Percentiles rank a stretch among this genome's conserved stretches.
Conservation (phyloP, 2,113 vertebrate genomes). For the Rhinoderma darwinii region DNA sequence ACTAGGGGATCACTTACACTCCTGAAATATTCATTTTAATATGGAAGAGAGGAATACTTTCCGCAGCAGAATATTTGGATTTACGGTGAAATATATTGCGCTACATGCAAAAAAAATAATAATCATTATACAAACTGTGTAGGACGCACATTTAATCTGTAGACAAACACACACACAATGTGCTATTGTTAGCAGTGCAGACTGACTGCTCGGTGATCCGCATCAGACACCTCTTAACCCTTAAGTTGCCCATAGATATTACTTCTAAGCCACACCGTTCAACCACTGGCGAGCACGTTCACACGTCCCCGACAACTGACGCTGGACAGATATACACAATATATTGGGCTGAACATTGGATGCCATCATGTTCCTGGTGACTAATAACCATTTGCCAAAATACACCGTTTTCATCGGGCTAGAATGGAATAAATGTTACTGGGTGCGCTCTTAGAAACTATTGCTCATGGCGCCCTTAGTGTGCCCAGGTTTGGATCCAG, state of each 20-base stretch:
- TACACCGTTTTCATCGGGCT: too few species aligned
- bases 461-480: too few species aligned
- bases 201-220: slow-evolving; percentile 4
- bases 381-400: too few species aligned
- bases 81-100: background rate
- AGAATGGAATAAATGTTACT: too few species aligned
- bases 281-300: too few species aligned
- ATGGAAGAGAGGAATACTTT: background rate
- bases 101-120: background rate
- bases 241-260: background rate
- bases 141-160: slow-evolving; percentile 4
- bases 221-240: background rate
- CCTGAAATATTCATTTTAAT: background rate
- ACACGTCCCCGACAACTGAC: too few species aligned
- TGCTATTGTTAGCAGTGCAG: background rate
- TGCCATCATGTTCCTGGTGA: too few species aligned
- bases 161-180: background rate
- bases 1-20: background rate
- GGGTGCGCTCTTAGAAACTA: too few species aligned
- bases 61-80: background rate
- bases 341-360: too few species aligned
- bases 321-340: too few species aligned
- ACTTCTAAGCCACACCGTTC: too few species aligned
- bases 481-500: too few species aligned
- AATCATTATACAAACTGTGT: background rate